phyloP scores from a whole-genome alignment of 2,797 vertebrate genomes.

The Pangasius macronema region DNA sequence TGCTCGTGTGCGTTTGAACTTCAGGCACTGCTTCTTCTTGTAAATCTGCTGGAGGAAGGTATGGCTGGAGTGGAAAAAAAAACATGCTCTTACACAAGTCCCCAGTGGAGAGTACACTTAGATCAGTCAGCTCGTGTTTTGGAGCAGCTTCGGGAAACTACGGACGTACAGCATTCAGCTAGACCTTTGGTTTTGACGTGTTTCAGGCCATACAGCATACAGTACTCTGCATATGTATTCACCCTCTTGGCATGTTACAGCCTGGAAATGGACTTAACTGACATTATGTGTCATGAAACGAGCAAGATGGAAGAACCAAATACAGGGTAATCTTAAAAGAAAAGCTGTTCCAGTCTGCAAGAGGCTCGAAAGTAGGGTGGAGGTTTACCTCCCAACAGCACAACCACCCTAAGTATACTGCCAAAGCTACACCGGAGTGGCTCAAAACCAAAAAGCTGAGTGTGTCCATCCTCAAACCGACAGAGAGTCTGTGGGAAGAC shows the following conservation, averaged over 20 bases:
- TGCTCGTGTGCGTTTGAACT: constrained; percentile 8
- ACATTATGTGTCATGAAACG: not conserved
- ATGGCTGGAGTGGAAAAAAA: constrained; percentile 50
- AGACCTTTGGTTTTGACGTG: not conserved
- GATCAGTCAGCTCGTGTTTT: constrained; percentile 2
- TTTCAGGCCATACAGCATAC: not conserved
- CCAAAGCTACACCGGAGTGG: not conserved
- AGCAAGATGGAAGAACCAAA: not conserved
- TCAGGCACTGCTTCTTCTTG: constrained; percentile 14
- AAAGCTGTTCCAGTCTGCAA: not conserved
- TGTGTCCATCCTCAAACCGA: not conserved
- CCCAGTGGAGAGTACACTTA: not conserved
- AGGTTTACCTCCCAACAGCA: not conserved
- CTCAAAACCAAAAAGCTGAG: not conserved
- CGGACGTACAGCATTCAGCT: not conserved
- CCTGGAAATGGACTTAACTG: not conserved
- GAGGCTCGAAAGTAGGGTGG: not conserved
- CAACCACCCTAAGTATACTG: not conserved
- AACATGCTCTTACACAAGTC: constrained; percentile 48
- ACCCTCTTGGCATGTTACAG: not conserved
- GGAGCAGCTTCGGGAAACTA: not conserved
- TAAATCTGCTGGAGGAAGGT: constrained; percentile 20
- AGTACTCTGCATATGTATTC: not conserved
- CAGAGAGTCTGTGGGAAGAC: not conserved
- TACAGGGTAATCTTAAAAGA: not conserved